Base-by-base conservation (phyloP, 2,888 invertebrate genomes). In the Torymus auratus region DNA sequence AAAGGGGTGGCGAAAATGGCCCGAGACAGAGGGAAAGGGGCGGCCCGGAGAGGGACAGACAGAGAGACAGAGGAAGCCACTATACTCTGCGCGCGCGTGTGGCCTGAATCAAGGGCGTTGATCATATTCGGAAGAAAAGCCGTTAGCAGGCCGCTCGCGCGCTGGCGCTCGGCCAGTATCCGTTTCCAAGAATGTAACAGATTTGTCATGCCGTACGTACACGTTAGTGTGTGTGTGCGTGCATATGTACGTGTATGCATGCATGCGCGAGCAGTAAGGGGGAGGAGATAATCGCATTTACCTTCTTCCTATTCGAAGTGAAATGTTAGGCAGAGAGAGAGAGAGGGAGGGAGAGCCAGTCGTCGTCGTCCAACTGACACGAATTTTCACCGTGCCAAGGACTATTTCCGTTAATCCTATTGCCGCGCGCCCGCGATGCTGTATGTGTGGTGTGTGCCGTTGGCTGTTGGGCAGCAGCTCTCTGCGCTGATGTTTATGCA, bases 121-220 rank as follows among this genome's bases (percentile, higher is more conserved):
- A 85, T 88, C 88, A 87, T 88, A 86, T 87, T 86, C 52, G 87
- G 86, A 85, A 87, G 87, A 88, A 88, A 87, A 88, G 87, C 87
- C 85, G 87, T 87, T 88, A 88, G 86, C 84, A 84, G 72, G 20
- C 20, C 7, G 7, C 28, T 5, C 28, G 28, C 12, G 78, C 81
- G 79, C 87, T 89, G 89, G 90, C 89, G 74, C 69, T 15, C 17
- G 70, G 88, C 90, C 89, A 90, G 87, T 85, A 86, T 86, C 83
- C 85, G 85, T 85, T 88, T 90, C 87, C 88, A 88, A 88, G 88
- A 88, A 88, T 88, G 87, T 88, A 87, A 88, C 88, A 87, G 87
- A 89, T 89, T 89, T 88, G 87, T 87, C 88, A 88, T 86, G 85
- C 85, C 85, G 41, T 41, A 41, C 41, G 41, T 41, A 41, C 41